These are phyloP conservation scores for Hipposideros larvatus DNA, from an alignment of 2,797 vertebrate species.

Conservation along the genomic window DNA sequence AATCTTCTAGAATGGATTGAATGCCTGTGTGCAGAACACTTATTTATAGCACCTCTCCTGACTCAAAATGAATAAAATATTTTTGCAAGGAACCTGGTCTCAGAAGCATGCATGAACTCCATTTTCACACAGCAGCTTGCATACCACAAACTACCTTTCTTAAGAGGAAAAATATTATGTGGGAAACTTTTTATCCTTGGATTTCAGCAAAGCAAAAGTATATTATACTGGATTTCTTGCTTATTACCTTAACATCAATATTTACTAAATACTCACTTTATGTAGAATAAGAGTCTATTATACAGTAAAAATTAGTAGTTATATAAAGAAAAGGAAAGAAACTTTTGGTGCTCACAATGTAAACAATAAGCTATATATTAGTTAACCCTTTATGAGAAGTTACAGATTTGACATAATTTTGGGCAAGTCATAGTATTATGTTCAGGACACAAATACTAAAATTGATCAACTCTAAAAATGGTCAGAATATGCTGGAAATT, in stretches of 20 bases:
- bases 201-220: slow-evolving; percentile 19
- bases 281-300: not conserved
- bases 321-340: slow-evolving; percentile 2
- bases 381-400: not conserved
- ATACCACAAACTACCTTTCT: not conserved
- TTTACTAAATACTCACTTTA: slow-evolving; percentile 25
- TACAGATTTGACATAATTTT: slow-evolving; percentile 29
- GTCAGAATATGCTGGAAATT: not conserved
- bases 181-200: not conserved
- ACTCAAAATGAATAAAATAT: not conserved
- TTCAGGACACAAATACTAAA: not conserved
- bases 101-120: not conserved
- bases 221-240: not conserved
- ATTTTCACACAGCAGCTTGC: not conserved
- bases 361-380: not conserved
- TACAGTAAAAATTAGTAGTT: slow-evolving; percentile 27
- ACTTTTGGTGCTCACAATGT: not conserved
- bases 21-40: not conserved
- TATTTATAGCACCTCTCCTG: not conserved
- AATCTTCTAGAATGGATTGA: not conserved
- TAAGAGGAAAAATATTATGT: slow-evolving; percentile 11
- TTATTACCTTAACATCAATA: slow-evolving; percentile 13
- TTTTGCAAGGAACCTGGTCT: slow-evolving; percentile 24
- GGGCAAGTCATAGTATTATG: not conserved
- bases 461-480: not conserved